These are phyloP conservation scores for Pangasianodon gigas DNA, from an alignment of 2,113 vertebrate species.

Conservation along the genomic window DNA sequence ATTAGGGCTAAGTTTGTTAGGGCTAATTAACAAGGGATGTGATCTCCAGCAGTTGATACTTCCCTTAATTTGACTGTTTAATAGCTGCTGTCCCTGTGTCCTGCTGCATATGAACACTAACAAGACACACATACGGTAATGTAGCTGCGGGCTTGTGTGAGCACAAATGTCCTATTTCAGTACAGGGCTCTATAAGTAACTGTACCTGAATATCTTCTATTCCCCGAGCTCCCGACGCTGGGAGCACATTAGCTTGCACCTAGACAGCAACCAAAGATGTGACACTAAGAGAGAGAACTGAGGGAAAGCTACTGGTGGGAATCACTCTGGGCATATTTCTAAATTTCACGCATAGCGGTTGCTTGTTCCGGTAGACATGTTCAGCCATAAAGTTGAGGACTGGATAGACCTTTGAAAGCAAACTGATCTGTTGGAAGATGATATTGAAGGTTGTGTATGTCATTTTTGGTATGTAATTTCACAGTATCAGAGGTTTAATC, in stretches of 20 bases:
- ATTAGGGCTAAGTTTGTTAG: slow-evolving; percentile 13
- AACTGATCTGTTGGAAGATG: neutral
- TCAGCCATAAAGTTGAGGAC: neutral
- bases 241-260: slow-evolving; percentile 6
- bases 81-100: neutral
- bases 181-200: neutral
- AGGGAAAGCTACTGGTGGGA: slow-evolving; percentile 9
- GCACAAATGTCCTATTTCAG: neutral
- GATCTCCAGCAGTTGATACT: neutral
- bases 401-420: neutral
- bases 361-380: slow-evolving; percentile 13
- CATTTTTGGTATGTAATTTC: neutral
- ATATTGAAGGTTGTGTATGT: neutral
- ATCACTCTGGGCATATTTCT: neutral
- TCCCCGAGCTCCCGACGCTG: neutral
- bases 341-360: neutral
- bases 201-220: slow-evolving; percentile 27
- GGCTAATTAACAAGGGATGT: slow-evolving; percentile 25
- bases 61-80: neutral
- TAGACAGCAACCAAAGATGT: slow-evolving; percentile 53
- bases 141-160: neutral
- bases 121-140: neutral
- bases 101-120: slow-evolving; percentile 17
- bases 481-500: neutral
- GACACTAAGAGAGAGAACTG: neutral